Conservation (phyloP, 2,888 invertebrate genomes). For the Coelopa pilipes region DNA sequence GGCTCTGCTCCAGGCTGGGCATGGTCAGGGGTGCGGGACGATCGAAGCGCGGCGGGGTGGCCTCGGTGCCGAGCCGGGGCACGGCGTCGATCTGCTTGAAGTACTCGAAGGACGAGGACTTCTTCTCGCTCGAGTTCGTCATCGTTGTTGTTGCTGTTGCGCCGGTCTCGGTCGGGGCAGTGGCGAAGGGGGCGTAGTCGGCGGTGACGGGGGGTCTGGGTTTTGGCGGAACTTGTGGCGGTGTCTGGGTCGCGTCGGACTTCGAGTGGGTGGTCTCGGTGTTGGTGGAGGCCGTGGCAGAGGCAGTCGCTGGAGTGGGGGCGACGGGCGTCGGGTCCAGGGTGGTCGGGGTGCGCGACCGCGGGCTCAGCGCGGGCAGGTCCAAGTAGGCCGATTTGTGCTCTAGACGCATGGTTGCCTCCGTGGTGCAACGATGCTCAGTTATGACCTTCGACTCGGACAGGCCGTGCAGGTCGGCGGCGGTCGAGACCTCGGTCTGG, state of each 20-base stretch:
- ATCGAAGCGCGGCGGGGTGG: background rate
- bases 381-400: constrained; percentile 64
- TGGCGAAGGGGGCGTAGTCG: constrained; percentile 41
- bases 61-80: constrained; percentile 48
- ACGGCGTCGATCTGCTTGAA: constrained; percentile 72
- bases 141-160: constrained; percentile 59
- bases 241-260: constrained; percentile 55
- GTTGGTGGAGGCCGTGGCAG: constrained; percentile 48
- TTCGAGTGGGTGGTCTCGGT: constrained; percentile 48
- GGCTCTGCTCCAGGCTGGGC: constrained; percentile 56
- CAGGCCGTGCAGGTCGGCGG: constrained; percentile 64
- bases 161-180: constrained; percentile 23
- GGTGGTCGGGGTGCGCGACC: constrained; percentile 51
- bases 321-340: constrained; percentile 41
- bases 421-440: constrained; percentile 67
- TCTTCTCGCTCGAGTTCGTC: constrained; percentile 71
- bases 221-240: constrained; percentile 59
- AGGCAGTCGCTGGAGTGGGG: constrained; percentile 28
- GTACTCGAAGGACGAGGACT: constrained; percentile 74
- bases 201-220: constrained; percentile 53
- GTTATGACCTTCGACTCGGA: constrained; percentile 66
- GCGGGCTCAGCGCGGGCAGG: constrained; percentile 57
- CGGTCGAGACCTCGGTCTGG: constrained; percentile 58
- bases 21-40: constrained; percentile 14
- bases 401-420: constrained; percentile 68